phyloP scores from a whole-genome alignment of 2,113 vertebrate species.

The Polyodon spathula region DNA sequence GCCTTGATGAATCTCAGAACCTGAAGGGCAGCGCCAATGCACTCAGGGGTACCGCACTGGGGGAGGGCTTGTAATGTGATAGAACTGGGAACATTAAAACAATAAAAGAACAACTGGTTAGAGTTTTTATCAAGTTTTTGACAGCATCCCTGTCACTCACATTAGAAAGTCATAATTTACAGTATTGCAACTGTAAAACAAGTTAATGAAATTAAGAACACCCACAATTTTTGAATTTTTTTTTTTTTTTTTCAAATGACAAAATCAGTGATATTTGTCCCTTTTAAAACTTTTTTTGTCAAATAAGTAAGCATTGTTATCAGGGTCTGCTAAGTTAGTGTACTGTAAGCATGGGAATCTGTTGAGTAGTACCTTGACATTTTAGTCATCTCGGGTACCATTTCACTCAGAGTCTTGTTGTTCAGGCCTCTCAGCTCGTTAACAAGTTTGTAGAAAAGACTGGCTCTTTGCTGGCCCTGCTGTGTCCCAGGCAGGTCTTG shows the following conservation, averaged over 20 bases:
- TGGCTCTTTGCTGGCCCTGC: conserved; percentile 64
- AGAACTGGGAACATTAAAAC: conserved; percentile 35
- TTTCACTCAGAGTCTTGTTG: conserved; percentile 50
- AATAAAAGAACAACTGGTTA: conserved; percentile 4
- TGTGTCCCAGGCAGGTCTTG: conserved; percentile 48
- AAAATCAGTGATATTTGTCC: too few relatives aligned
- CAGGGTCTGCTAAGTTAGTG: too few relatives aligned
- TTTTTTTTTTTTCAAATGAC: too few relatives aligned
- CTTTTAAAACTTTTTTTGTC: too few relatives aligned
- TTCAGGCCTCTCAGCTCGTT: conserved; percentile 63
- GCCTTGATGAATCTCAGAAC: conserved; percentile 47
- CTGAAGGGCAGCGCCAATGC: conserved; percentile 69
- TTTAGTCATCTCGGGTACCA: conserved; percentile 60
- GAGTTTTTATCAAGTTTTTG: not conserved
- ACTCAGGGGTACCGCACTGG: conserved; percentile 83
- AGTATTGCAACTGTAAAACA: too few relatives aligned
- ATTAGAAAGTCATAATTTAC: not conserved
- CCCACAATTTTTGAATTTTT: too few relatives aligned
- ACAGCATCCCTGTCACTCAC: too few relatives aligned
- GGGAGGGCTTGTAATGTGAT: conserved; percentile 73
- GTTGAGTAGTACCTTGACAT: conserved; percentile 47
- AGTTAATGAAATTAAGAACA: too few relatives aligned
- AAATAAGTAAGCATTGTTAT: too few relatives aligned
- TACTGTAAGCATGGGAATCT: too few relatives aligned
- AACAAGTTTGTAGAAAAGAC: conserved; percentile 73